Base-by-base conservation (phyloP, 2,113 vertebrate species). In the Sebastes schlegelii region DNA sequence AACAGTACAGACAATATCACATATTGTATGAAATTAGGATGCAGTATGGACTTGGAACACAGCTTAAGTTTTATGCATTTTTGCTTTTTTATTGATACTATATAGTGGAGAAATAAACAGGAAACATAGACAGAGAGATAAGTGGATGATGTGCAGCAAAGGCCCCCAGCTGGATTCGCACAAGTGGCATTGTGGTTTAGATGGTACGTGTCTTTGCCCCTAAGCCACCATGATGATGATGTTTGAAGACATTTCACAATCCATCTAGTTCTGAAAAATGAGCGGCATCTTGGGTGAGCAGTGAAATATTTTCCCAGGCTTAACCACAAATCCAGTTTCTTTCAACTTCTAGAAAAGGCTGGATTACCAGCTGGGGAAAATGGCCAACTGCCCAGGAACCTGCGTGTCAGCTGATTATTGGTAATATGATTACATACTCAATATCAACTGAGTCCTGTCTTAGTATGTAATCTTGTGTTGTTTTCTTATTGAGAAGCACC, bases 181-280 rank as follows among this genome's bases (percentile, higher is more conserved):
- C n/a, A 51, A 43, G 12, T 11, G 6, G 54, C 73, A 64, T 7
- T n/a, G 13, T 17, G 19, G 55, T 72, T 79, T 70, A 64, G 4
- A 80, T 9, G 6, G 21, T n/a, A 6, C 66, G 62, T 6, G 43
- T 69, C 21, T 60, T 57, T 67, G 1, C 54, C 67, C 9, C 2
- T 4, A 51, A 10, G 17, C 60, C 34, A 42, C 1, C 21, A 63
- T 19, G 54, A 64, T 60, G 8, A 11, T 70, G 13, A 71, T 6
- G 0, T 76, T 19, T 1, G n/a, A 65, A 57, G 67, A 66, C 19
- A 77, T 79, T 87, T 84, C 57, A 34, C 57, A 82, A 87, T 79
- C 55, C 9, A 16, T 77, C 16, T 40, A 8, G 12, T 14, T 55
- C 43, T 46, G 1, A 4, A 46, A n/a, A 74, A 66, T 63, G 21